Evolutionary conservation across 2,888 invertebrate genomes (phyloP), one percentile per base, ranked within the genome.

Genomic region (Panorpa germanica): DNA sequence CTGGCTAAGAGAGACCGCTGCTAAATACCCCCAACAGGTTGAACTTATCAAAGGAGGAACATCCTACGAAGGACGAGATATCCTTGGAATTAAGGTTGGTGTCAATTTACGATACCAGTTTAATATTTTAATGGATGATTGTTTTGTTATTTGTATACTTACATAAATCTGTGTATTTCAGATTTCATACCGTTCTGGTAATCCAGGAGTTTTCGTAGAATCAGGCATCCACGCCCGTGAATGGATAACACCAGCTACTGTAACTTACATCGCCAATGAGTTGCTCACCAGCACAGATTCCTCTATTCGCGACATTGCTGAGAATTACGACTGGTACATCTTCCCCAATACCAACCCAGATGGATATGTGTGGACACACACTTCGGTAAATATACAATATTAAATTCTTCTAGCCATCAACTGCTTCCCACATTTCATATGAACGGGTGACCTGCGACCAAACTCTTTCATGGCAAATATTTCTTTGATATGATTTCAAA

Each of bases 341-440:
- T 60, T 81, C 36, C 80, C 82, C 0, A 54, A 71, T 11, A 50
- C 70, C 14, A 82, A 82, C 46, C 78, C 78, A 7, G 82, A 83
- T 52, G 82, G 82, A 3, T 76, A 65, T 41, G 68, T 63, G 19
- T 74, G 65, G 46, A 64, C 73, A 1, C 72, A 75, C 41, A 60
- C 62, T 4, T 49, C 46, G 10, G 69, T 77, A 52, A 57, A 61
- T 57, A 27, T 2, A 3, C 25, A 9, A 2, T 18, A 19, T 16
- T 10, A 10, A 8, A 5, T 6, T 18, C 18, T 18, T n/a, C 10
- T n/a, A 17, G 6, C n/a, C n/a, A 8, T 11, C 16, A 17, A 16
- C 19, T 16, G 8, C 5, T 25, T 25, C 10, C 9, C 13, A 13
- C 9, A 5, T 5, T 18, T 17, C 13, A 13, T 19, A 11, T 8